Conservation (phyloP, 2,888 invertebrate species). For the Pollenia labialis region DNA sequence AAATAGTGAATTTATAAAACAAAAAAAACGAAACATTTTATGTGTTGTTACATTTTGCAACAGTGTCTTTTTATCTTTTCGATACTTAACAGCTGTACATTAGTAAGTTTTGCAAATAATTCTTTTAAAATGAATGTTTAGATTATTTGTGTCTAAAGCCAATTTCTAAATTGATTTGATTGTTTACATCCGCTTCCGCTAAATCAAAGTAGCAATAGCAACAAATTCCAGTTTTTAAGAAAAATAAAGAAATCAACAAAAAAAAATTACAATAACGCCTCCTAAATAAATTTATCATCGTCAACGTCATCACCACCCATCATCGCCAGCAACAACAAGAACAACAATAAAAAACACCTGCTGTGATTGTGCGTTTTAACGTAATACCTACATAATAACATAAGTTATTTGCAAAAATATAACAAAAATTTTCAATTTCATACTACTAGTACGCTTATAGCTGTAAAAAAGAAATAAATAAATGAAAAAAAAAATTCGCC, state of each 20-base stretch:
- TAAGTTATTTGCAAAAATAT: conserved; percentile 49
- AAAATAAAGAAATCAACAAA: conserved; percentile 40
- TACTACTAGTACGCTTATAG: conserved; percentile 33
- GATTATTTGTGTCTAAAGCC: neutral
- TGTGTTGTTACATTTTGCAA: neutral
- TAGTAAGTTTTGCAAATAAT: neutral
- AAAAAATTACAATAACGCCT: conserved; percentile 21
- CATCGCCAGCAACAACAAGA: conserved; percentile 19
- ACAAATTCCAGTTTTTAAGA: conserved; percentile 1
- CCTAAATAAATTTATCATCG: conserved; percentile 57
- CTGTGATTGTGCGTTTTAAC: conserved; percentile 67
- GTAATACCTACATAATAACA: conserved; percentile 40
- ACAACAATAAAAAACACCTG: conserved; percentile 69
- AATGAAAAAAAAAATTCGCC: conserved; percentile 1
- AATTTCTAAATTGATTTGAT: conserved; percentile 59
- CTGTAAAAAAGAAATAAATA: conserved; percentile 33
- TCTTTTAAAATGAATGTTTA: neutral
- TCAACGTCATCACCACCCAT: conserved; percentile 39
- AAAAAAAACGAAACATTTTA: neutral
- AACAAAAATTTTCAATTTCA: conserved; percentile 20
- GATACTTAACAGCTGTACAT: neutral
- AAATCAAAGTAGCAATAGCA: conserved; percentile 36
- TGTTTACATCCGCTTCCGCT: conserved; percentile 70
- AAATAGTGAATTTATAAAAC: conserved; percentile 2
- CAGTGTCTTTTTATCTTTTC: neutral